phyloP scores from a whole-genome alignment of 2,888 invertebrate species.

The Poecilobothrus nobilitatus region DNA sequence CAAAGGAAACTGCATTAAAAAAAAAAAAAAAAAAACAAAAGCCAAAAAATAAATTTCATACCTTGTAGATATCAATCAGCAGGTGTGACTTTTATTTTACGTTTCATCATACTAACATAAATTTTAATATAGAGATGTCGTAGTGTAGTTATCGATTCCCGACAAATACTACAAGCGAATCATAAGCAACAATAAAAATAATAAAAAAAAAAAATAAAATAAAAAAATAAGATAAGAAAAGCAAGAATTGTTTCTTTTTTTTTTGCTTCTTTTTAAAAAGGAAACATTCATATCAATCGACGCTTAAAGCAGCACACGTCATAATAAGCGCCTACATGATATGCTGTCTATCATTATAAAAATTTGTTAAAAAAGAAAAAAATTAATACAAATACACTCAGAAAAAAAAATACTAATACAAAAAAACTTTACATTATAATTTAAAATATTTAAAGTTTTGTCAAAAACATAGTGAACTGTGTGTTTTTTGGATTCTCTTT shows the following conservation, averaged over 20 bases:
- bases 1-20: no score
- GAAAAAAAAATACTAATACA: no score
- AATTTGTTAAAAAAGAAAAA: neutral
- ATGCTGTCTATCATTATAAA: neutral
- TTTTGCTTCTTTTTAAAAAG: no score
- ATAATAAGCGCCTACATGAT: constrained; percentile 1
- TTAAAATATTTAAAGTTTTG: no score
- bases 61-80: neutral
- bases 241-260: neutral
- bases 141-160: no score
- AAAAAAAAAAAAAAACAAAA: no score
- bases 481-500: no score
- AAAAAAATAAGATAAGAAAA: neutral
- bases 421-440: no score
- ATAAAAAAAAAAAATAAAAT: neutral
- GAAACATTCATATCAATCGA: neutral
- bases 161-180: neutral
- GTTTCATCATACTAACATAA: neutral
- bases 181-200: neutral
- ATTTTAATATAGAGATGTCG: no score
- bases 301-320: neutral
- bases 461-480: no score
- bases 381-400: no score
- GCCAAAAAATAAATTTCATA: no score
- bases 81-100: neutral